Evolutionary conservation across 2,113 vertebrate species (phyloP), one percentile per base, ranked within the genome.

Genomic region (Malurus elegans): DNA sequence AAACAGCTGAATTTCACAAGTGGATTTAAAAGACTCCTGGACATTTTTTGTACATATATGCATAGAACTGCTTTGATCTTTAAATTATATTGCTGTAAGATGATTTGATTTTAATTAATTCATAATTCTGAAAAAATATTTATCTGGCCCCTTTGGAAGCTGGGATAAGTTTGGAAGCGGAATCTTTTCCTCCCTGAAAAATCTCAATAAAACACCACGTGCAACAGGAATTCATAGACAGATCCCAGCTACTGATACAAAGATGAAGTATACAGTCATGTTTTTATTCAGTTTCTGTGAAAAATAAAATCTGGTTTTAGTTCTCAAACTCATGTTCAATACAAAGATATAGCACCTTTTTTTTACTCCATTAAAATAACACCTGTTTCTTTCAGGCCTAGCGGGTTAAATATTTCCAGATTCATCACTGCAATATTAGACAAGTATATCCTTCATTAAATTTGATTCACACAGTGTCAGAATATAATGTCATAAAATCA

Each of bases 371-470:
- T 73, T 86, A 65, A 86, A 94, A 79, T 28, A 29, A 28, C 14
- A 91, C 3, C 2, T 48, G 51, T 86, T 71, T 23, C 9, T 24
- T 95, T 92, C 44, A 56, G 57, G 69, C 31, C n/a, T 66, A 8
- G 18, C 42, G 81, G 42, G 17, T 81, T 79, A 81, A 92, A 76
- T 91, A 86, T 86, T 94, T 96, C 71, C 44, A 86, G 65, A 76
- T 87, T 86, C 64, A 91, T 79, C 89, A 70, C 19, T 72, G 21
- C 32, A 91, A 82, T 94, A 72, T 88, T 86, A 95, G 92, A 60
- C 25, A 87, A 84, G 45, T 72, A 62, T 69, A 86, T 70, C 60
- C 89, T 94, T 93, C 51, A 93, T 95, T 94, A 96, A 93, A 95
- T 92, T 34, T 93, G 95, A 95, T 93, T 94, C 74, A 74, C 53